Evolutionary conservation across 2,888 invertebrate species (phyloP).

Genomic region (Athalia cordata): DNA sequence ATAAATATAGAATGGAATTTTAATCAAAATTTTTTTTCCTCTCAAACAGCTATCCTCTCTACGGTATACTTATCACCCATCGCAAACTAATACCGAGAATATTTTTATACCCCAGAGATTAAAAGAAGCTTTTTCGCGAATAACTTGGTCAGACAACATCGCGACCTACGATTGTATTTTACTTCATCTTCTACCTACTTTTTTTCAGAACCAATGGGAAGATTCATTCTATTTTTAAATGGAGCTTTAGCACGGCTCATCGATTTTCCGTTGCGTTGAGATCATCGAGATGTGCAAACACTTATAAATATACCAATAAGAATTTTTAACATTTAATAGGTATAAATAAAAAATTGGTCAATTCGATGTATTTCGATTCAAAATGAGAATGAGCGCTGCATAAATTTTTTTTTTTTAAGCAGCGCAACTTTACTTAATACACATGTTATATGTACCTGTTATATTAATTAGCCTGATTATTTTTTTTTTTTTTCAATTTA

Average conservation of each 20-base stretch:
- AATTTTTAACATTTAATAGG: too few species aligned
- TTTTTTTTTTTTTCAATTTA: not conserved
- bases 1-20: too few species aligned
- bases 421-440: too few species aligned
- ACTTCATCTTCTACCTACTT: conserved; percentile 31
- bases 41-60: too few species aligned
- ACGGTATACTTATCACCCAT: too few species aligned
- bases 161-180: conserved; percentile 23
- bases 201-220: conserved; percentile 27
- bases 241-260: not conserved
- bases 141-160: not conserved
- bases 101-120: not conserved
- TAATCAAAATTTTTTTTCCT: too few species aligned
- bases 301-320: not conserved
- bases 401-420: too few species aligned
- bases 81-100: not conserved
- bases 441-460: too few species aligned
- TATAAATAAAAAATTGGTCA: not conserved
- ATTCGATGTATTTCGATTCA: not conserved
- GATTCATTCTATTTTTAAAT: conserved; percentile 29
- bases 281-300: conserved; percentile 29
- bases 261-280: not conserved
- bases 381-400: too few species aligned
- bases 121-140: conserved; percentile 13
- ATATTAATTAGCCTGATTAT: not conserved